Base-by-base conservation (phyloP, 2,888 invertebrate genomes). In the Chorisops tibialis region DNA sequence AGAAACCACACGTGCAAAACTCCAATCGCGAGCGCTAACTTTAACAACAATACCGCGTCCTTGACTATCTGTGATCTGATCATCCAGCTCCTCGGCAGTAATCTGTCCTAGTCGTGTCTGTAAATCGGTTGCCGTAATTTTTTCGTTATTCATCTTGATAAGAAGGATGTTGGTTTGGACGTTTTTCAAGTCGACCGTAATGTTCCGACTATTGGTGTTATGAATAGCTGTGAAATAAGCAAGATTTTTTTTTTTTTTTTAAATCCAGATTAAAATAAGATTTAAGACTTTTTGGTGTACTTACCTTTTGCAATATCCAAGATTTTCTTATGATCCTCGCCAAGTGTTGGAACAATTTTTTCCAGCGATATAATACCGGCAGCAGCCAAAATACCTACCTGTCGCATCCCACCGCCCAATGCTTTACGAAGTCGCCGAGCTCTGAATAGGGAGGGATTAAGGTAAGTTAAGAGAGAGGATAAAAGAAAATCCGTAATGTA, bases 371-470 rank as follows among this genome's bases (percentile, higher is more conserved):
- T 87, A 3, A 93, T 71, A 0, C 93, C 95, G 1, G 95, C 91
- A 0, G 96, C 96, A 0, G 96, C 96, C 56, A 98, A 72, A 49
- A 96, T 82, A 4, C 98, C 98, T 41, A 83, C 86, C 79, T 98
- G 97, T 61, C 97, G 82, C 94, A 95, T 92, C 1, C 91, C 96
- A 30, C 97, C 97, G 19, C 98, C 97, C 45, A 98, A 76, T 49
- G 87, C 90, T 80, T 97, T 96, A 59, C 96, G 84, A 41, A 86
- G 70, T 59, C 93, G 84, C 9, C 86, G 83, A 0, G 94, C 93
- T 71, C 93, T 93, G 30, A 11, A 41, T 24, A 39, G 41, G 43
- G 54, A 54, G 38, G 52, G 52, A 41, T 14, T 12, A 24, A 30
- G 9, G 30, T 30, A 11, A n/a, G 30, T 14, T n/a, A 14, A 21